Conservation (phyloP, 1,140 invertebrate species). For the Macrobrachium nipponense region DNA sequence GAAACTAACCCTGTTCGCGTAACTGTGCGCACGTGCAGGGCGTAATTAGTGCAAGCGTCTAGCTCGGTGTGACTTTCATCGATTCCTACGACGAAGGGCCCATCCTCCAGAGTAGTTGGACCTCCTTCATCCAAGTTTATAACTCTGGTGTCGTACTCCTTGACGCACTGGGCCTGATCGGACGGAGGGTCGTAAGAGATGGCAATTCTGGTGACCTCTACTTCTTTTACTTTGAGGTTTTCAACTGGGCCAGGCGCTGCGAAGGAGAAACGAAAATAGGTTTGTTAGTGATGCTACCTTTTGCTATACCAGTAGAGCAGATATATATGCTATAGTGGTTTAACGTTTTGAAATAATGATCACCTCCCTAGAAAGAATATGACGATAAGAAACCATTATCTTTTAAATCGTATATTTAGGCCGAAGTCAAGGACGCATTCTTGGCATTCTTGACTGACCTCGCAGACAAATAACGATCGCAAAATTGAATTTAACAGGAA, state of each 20-base stretch:
- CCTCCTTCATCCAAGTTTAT: slow-evolving; percentile 16
- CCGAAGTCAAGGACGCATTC: too few relatives aligned
- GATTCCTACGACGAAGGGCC: neutral
- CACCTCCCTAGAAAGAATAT: neutral
- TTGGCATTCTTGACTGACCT: neutral
- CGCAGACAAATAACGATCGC: neutral
- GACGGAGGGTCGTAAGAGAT: slow-evolving; percentile 21
- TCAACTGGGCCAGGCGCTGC: slow-evolving; percentile 35
- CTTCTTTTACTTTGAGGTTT: neutral
- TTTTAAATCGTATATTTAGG: too few relatives aligned
- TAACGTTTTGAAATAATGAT: neutral
- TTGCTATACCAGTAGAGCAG: too few relatives aligned
- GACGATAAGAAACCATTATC: neutral
- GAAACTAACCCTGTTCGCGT: neutral
- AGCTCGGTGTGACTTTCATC: slow-evolving; percentile 18
- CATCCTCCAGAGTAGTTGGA: neutral
- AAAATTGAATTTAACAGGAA: neutral
- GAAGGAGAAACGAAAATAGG: neutral
- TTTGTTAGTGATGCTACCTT: neutral
- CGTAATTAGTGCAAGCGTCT: slow-evolving; percentile 42
- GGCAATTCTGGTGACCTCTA: neutral
- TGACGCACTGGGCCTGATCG: slow-evolving; percentile 34
- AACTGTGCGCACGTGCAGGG: slow-evolving; percentile 14
- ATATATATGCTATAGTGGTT: too few relatives aligned
- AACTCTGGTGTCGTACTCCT: slow-evolving; percentile 31